phyloP scores from a whole-genome alignment of 2,113 vertebrate species.

The Lagopus muta region DNA sequence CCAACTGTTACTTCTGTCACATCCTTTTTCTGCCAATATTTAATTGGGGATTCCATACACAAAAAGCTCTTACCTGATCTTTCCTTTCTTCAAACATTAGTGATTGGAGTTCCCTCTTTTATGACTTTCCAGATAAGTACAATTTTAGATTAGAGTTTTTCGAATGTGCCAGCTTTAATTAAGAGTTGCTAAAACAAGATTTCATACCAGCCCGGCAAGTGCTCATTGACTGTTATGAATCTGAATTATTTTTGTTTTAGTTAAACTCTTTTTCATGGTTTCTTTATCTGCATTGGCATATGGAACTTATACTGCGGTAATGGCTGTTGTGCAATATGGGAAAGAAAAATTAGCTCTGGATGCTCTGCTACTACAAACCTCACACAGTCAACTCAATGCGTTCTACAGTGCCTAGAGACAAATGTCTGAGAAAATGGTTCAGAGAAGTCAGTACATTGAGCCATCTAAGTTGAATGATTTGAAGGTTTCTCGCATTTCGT shows the following conservation, averaged over 20 bases:
- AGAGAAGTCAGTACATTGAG: background rate
- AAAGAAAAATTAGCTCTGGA: background rate
- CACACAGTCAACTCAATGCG: background rate
- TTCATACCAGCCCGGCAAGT: background rate
- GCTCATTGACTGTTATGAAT: background rate
- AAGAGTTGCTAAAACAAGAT: background rate
- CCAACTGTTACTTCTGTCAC: background rate
- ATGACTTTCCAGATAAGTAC: slow-evolving; percentile 5
- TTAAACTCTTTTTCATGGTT: background rate
- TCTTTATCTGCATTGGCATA: background rate
- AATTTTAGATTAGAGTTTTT: slow-evolving; percentile 6
- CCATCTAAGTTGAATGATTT: background rate
- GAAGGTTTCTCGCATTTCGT: background rate
- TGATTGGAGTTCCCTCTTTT: background rate
- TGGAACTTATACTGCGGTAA: background rate
- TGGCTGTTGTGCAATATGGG: background rate
- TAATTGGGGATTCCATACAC: background rate
- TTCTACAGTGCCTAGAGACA: background rate
- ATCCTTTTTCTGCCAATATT: slow-evolving; percentile 1
- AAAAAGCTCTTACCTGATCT: background rate
- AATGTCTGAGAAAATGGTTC: background rate
- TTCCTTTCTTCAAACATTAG: slow-evolving; percentile 18
- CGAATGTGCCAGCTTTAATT: background rate
- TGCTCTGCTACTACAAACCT: too few species aligned
- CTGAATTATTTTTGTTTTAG: background rate